These are phyloP conservation scores for Stenchaetothrips biformis DNA, from an alignment of 2,888 invertebrate genomes.

Conservation along the genomic window DNA sequence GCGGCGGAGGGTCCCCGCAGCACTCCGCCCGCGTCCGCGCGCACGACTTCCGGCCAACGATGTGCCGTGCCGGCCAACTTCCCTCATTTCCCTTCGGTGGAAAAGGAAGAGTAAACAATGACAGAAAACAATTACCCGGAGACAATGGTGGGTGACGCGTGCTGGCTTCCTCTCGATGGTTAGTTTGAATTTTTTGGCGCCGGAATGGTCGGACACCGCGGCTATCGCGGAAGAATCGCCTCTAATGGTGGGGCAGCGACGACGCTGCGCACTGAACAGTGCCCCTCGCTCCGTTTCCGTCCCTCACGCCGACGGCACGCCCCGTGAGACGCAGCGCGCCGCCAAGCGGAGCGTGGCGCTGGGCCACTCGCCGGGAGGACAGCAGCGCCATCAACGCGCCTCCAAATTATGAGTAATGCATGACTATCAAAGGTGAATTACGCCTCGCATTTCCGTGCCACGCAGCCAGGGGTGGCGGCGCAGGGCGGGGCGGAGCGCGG, in stretches of 20 bases:
- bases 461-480: not conserved
- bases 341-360: not conserved
- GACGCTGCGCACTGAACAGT: not conserved
- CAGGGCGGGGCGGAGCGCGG: not conserved
- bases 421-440: constrained; percentile 19
- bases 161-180: too few relatives aligned
- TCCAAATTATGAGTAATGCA: constrained; percentile 15
- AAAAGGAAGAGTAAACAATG: not conserved
- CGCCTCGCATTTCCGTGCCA: constrained; percentile 6
- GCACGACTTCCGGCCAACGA: not conserved
- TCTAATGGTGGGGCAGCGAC: not conserved
- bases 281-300: not conserved
- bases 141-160: not conserved
- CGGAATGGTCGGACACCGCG: too few relatives aligned
- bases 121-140: not conserved
- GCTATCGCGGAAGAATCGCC: not conserved
- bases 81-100: not conserved
- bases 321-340: too few relatives aligned
- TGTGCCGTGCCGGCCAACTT: not conserved
- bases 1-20: too few relatives aligned
- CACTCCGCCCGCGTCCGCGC: not conserved
- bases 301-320: too few relatives aligned
- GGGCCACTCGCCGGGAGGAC: not conserved
- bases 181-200: too few relatives aligned
- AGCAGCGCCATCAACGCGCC: not conserved